These are phyloP conservation scores for Glaucopsyche alexis DNA, from an alignment of 2,888 invertebrate species.

Conservation along the genomic window DNA sequence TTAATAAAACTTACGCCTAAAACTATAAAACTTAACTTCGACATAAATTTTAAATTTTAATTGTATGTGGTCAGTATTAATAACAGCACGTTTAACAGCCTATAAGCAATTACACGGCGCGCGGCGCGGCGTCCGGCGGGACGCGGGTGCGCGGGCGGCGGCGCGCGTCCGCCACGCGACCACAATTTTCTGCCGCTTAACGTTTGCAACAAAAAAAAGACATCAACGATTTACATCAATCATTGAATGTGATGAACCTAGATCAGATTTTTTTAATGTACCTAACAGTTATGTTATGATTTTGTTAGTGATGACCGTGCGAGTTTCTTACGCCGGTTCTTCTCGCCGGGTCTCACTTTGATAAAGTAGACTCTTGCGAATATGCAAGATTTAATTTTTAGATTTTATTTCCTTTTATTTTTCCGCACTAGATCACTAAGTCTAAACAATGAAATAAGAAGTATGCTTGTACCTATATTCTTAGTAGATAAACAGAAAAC, in stretches of 20 bases:
- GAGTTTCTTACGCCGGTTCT: too few relatives aligned
- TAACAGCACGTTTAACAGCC: background rate
- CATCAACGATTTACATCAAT: conserved; percentile 8
- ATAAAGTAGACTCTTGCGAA: too few relatives aligned
- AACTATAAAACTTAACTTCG: background rate
- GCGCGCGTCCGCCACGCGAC: conserved; percentile 28
- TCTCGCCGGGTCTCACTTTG: too few relatives aligned
- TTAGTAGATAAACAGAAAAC: background rate
- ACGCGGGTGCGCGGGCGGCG: background rate
- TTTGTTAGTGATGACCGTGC: too few relatives aligned
- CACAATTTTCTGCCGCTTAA: conserved; percentile 26
- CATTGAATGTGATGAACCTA: background rate
- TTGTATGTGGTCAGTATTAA: background rate
- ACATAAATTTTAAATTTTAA: conserved; percentile 1
- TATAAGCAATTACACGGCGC: background rate
- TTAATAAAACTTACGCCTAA: background rate
- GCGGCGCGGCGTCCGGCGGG: background rate
- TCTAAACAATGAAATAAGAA: too few relatives aligned
- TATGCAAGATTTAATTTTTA: too few relatives aligned
- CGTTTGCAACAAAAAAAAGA: background rate
- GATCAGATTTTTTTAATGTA: background rate
- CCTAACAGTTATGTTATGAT: too few relatives aligned
- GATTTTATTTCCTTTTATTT: too few relatives aligned
- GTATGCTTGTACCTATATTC: too few relatives aligned
- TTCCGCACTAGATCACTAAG: too few relatives aligned